Percentiles rank a stretch among this genome's conserved stretches.
These are phyloP conservation scores for Drosophila conformis DNA, from an alignment of 2,888 invertebrate genomes.

Conservation along the genomic window DNA sequence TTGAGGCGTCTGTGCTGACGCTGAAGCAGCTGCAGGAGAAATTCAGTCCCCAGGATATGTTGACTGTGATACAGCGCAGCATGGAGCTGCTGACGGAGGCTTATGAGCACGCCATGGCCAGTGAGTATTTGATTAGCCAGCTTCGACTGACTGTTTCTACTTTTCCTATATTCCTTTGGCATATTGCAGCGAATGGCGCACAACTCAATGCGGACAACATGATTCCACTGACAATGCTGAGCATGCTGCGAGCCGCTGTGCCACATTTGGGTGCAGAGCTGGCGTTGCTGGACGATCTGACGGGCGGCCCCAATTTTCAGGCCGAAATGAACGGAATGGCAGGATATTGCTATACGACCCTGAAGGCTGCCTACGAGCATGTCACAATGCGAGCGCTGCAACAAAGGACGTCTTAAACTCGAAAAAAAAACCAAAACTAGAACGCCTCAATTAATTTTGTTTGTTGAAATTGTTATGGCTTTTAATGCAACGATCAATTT, in stretches of 20 bases:
- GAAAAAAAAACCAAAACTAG: neutral
- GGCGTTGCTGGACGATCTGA: conserved; percentile 84
- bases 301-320: conserved; percentile 83
- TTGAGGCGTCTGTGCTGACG: conserved; percentile 80
- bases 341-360: conserved; percentile 84
- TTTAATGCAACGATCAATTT: conserved; percentile 58
- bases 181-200: conserved; percentile 70
- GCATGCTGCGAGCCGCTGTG: conserved; percentile 83
- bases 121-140: conserved; percentile 49
- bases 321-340: conserved; percentile 84
- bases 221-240: conserved; percentile 84
- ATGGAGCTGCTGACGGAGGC: conserved; percentile 83
- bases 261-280: conserved; percentile 85
- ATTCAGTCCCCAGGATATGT: conserved; percentile 84
- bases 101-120: conserved; percentile 77
- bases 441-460: conserved; percentile 7
- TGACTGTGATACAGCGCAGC: conserved; percentile 84
- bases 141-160: neutral
- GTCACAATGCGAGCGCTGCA: conserved; percentile 76
- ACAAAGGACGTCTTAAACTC: conserved; percentile 57
- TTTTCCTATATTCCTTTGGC: too few species aligned
- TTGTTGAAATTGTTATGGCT: conserved; percentile 49
- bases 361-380: conserved; percentile 84
- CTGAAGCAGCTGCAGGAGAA: conserved; percentile 84
- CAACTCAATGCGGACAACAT: conserved; percentile 83